These are phyloP conservation scores for Pogonus chalceus DNA, from an alignment of 1,140 invertebrate species.

Conservation along the genomic window DNA sequence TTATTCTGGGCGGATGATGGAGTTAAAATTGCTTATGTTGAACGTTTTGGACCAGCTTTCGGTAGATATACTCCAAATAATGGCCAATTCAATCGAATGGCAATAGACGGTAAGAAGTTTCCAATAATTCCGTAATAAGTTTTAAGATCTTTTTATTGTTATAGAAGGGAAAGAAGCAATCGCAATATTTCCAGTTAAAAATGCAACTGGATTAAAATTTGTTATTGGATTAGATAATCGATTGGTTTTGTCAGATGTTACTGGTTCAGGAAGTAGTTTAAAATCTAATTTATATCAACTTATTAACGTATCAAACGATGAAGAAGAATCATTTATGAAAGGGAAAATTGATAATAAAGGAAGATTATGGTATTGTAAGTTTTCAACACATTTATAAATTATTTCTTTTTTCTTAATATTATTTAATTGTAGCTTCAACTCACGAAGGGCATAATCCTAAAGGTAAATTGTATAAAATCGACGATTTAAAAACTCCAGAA, in stretches of 20 bases:
- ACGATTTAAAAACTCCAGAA: background rate
- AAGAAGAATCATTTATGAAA: background rate
- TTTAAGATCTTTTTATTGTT: background rate
- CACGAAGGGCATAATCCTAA: background rate
- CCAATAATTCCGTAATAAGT: too few species aligned
- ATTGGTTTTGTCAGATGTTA: background rate
- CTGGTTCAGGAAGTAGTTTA: background rate
- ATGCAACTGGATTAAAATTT: background rate
- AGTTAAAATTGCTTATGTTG: background rate
- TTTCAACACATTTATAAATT: background rate
- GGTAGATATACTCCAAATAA: background rate
- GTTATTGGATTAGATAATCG: background rate
- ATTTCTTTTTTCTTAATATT: background rate
- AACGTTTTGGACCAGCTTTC: background rate
- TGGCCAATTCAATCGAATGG: background rate
- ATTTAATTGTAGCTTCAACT: background rate
- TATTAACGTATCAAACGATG: background rate
- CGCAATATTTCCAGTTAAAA: background rate
- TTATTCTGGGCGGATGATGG: slow-evolving; percentile 1
- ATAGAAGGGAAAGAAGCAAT: background rate
- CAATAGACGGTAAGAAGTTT: background rate
- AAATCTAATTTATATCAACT: background rate
- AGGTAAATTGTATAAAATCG: background rate
- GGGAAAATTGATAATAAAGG: background rate
- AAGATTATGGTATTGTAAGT: slow-evolving; percentile 3